Conservation (phyloP, 2,797 vertebrate species). For the Crenuchus spilurus region DNA sequence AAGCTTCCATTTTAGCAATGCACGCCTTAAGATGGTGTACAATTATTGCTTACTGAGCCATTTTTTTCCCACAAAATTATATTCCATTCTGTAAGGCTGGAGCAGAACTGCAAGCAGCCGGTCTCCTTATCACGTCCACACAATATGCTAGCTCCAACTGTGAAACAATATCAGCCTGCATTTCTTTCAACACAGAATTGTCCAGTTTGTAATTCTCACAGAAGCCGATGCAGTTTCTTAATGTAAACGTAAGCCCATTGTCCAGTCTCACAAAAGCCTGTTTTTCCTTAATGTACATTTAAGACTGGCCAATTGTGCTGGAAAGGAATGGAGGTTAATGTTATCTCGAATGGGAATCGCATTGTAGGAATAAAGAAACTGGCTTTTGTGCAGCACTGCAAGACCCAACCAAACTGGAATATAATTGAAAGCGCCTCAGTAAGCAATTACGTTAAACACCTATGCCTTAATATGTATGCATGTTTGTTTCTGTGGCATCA, state of each 20-base stretch:
- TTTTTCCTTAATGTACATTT: constrained; percentile 27
- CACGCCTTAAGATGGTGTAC: constrained; percentile 34
- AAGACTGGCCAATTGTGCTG: constrained; percentile 15
- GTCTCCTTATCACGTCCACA: constrained; percentile 20
- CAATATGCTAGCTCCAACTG: constrained; percentile 26
- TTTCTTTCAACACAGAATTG: neutral
- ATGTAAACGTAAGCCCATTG: constrained; percentile 20
- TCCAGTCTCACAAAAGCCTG: neutral
- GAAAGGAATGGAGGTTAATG: constrained; percentile 21
- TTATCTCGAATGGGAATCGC: constrained; percentile 17
- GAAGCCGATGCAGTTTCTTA: constrained; percentile 11
- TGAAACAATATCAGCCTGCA: constrained; percentile 31
- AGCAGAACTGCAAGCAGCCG: constrained; percentile 25
- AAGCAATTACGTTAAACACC: constrained; percentile 32
- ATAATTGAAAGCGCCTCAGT: neutral
- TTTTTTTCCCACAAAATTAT: constrained; percentile 13
- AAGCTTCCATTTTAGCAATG: constrained; percentile 36
- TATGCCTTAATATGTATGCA: constrained; percentile 4
- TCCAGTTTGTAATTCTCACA: constrained; percentile 1
- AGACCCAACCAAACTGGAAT: neutral
- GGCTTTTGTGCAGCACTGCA: constrained; percentile 7
- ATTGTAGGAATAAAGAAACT: neutral
- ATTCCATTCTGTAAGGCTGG: constrained; percentile 18
- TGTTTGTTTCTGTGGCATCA: constrained; percentile 36
- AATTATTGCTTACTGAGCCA: constrained; percentile 43